Conservation (phyloP, 2,797 vertebrate species). For the Fratercula arctica region DNA sequence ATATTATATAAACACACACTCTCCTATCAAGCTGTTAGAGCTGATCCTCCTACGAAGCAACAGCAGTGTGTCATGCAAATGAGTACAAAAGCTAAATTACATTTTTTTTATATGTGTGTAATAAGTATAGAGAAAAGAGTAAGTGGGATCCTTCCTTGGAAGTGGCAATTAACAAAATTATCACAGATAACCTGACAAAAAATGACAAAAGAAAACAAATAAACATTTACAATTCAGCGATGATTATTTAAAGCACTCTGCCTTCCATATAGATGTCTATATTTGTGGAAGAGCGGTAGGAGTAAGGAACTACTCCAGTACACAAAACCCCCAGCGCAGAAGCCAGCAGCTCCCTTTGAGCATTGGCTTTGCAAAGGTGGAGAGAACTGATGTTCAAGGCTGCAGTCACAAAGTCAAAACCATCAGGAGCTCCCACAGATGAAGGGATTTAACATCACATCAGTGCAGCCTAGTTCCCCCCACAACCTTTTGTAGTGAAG, state of each 20-base stretch:
- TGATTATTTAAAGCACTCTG: not conserved
- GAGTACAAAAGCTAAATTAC: not conserved
- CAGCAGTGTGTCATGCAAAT: not conserved
- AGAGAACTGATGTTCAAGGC: not conserved
- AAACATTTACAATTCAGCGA: not conserved
- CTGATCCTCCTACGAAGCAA: conserved; percentile 11
- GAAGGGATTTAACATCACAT: not conserved
- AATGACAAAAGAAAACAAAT: not conserved
- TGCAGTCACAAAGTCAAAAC: not conserved
- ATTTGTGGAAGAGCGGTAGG: not conserved
- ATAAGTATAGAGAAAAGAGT: not conserved
- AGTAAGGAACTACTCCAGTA: not conserved
- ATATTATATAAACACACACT: not conserved
- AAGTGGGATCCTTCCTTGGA: not conserved
- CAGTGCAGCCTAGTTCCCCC: not conserved
- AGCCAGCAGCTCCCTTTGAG: not conserved
- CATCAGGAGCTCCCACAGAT: not conserved
- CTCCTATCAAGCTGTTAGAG: not conserved
- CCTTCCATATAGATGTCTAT: not conserved
- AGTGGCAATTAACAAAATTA: conserved; percentile 11
- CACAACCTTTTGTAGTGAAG: not conserved
- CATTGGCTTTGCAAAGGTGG: not conserved
- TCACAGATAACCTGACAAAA: not conserved
- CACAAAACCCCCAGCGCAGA: not conserved
- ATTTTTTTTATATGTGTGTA: not conserved